These are phyloP conservation scores for Chrysotoxum bicinctum DNA, from an alignment of 2,888 invertebrate genomes.

Conservation along the genomic window DNA sequence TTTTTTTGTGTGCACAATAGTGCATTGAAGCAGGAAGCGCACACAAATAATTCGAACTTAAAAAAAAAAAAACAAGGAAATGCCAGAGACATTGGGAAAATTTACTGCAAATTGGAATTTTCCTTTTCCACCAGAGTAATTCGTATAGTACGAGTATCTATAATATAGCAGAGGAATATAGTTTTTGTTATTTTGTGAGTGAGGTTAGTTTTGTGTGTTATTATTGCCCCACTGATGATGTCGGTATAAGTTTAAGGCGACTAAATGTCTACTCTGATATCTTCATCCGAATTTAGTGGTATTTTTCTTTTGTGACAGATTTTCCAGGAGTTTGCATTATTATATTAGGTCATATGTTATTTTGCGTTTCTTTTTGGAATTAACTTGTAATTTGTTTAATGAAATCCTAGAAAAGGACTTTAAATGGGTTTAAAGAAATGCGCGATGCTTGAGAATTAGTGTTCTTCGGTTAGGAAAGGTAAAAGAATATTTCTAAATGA, in stretches of 20 bases:
- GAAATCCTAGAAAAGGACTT: no score
- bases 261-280: slow-evolving; percentile 35
- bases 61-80: slow-evolving; percentile 4
- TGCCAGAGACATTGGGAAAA: slow-evolving; percentile 34
- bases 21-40: slow-evolving; percentile 33
- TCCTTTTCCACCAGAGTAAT: slow-evolving; percentile 17
- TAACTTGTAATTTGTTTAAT: no score
- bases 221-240: slow-evolving; percentile 22
- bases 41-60: background rate
- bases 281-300: slow-evolving; percentile 33
- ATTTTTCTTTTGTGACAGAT: slow-evolving; percentile 26
- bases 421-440: no score
- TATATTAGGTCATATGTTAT: background rate
- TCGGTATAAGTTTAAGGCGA: slow-evolving; percentile 27
- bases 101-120: slow-evolving; percentile 45
- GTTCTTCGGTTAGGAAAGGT: no score
- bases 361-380: background rate
- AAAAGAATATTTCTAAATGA: no score
- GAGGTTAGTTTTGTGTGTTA: slow-evolving; percentile 33
- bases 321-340: slow-evolving; percentile 6
- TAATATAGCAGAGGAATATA: background rate
- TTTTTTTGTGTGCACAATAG: slow-evolving; percentile 22
- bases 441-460: no score
- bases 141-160: background rate
- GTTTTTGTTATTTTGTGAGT: background rate